Conservation (phyloP, 2,888 invertebrate genomes). For the Eupsilia transversa region DNA sequence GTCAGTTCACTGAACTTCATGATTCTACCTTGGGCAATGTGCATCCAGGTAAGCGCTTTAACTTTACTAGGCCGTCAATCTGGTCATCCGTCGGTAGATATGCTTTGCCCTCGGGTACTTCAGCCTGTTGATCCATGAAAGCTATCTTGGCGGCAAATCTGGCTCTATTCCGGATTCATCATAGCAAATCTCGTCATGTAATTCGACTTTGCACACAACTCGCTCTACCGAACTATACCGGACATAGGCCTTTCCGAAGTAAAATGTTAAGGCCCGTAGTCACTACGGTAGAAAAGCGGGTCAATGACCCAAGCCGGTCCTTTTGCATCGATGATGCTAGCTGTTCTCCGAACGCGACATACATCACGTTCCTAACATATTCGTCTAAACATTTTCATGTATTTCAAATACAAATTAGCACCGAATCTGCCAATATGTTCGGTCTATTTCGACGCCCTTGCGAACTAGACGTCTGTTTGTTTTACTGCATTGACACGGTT, state of each 20-base stretch:
- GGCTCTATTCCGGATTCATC: neutral
- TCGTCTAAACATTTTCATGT: slow-evolving; percentile 42
- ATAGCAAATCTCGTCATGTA: neutral
- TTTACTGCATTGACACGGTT: slow-evolving; percentile 74
- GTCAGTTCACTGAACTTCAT: neutral
- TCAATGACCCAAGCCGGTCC: slow-evolving; percentile 47
- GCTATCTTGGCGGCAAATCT: neutral
- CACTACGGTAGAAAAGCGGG: slow-evolving; percentile 45
- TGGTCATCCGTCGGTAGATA: neutral
- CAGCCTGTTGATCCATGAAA: neutral
- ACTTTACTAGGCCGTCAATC: neutral
- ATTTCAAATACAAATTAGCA: slow-evolving; percentile 60
- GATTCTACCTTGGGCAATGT: neutral
- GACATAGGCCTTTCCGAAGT: slow-evolving; percentile 26
- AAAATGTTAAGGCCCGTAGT: slow-evolving; percentile 29
- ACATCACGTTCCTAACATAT: slow-evolving; percentile 40
- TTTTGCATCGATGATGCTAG: slow-evolving; percentile 32
- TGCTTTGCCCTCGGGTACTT: neutral
- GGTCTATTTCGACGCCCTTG: slow-evolving; percentile 79
- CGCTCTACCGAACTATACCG: neutral
- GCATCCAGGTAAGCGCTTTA: neutral
- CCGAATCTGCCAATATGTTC: slow-evolving; percentile 62
- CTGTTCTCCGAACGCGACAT: slow-evolving; percentile 38
- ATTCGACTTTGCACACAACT: neutral
- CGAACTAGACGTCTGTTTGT: slow-evolving; percentile 69